phyloP scores from a whole-genome alignment of 2,888 invertebrate species.

The Phengaris arion region DNA sequence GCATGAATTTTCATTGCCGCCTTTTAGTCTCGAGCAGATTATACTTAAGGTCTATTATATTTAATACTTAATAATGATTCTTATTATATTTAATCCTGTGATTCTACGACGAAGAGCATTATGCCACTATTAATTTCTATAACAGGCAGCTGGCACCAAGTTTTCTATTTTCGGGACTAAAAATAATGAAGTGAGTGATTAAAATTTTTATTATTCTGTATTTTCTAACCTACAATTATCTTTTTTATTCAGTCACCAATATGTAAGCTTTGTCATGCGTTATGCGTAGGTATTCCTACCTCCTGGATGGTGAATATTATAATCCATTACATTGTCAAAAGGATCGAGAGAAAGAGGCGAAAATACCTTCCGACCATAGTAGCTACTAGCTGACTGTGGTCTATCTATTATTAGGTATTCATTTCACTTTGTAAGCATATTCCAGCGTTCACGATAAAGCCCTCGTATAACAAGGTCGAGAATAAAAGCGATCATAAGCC shows the following conservation, averaged over 20 bases:
- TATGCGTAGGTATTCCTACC: too few relatives aligned
- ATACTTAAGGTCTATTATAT: not conserved
- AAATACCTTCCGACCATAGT: not conserved
- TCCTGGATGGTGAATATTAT: too few relatives aligned
- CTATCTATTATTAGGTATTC: constrained; percentile 26
- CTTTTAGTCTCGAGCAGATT: not conserved
- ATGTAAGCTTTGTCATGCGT: too few relatives aligned
- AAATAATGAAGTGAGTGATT: too few relatives aligned
- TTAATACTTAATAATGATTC: too few relatives aligned
- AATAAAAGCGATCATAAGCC: constrained; percentile 27
- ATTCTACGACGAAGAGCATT: not conserved
- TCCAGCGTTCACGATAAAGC: constrained; percentile 8
- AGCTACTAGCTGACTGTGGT: not conserved
- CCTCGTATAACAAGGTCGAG: constrained; percentile 20
- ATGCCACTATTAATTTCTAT: not conserved
- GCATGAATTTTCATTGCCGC: constrained; percentile 7
- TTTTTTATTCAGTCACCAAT: too few relatives aligned
- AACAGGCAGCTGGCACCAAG: not conserved
- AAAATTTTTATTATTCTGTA: too few relatives aligned
- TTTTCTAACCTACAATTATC: too few relatives aligned
- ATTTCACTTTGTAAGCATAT: constrained; percentile 29
- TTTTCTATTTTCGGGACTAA: not conserved
- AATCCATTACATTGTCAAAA: not conserved
- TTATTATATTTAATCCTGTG: not conserved
- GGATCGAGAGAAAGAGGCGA: too few relatives aligned